Percentiles rank a stretch among this genome's conserved stretches.
These are phyloP conservation scores for Luehdorfia chinensis DNA, from an alignment of 1,140 invertebrate species.

Conservation along the genomic window DNA sequence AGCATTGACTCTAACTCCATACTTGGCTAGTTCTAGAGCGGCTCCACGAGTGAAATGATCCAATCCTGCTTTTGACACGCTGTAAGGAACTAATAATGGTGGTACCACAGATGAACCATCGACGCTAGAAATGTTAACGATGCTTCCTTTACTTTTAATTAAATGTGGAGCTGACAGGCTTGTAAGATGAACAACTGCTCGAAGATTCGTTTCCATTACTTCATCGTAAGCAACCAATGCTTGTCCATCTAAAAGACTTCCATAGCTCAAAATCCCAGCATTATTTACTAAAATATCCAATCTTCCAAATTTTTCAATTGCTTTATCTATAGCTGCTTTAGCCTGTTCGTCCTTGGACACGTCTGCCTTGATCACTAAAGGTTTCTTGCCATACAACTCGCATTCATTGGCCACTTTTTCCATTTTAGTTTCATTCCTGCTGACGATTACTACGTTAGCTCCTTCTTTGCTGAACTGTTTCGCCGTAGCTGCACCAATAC, in stretches of 20 bases:
- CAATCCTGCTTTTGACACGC: background rate
- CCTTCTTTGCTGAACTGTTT: slow-evolving; percentile 82
- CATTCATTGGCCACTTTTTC: slow-evolving; percentile 79
- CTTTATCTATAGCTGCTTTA: background rate
- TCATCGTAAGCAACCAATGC: background rate
- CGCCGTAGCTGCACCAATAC: slow-evolving; percentile 16
- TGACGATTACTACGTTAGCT: slow-evolving; percentile 83
- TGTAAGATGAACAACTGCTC: slow-evolving; percentile 9
- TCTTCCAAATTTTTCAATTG: background rate
- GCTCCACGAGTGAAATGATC: background rate
- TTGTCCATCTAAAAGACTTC: background rate
- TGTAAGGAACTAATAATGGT: background rate
- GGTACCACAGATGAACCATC: background rate
- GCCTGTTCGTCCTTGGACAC: slow-evolving; percentile 35
- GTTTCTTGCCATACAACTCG: slow-evolving; percentile 57
- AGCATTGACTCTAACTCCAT: slow-evolving; percentile 4
- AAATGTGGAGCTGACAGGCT: slow-evolving; percentile 15
- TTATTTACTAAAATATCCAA: background rate
- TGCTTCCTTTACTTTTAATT: slow-evolving; percentile 2
- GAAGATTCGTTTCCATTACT: background rate
- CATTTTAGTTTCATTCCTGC: slow-evolving; percentile 80
- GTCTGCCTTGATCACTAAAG: slow-evolving; percentile 78
- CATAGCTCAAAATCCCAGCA: background rate
- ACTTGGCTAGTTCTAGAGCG: background rate
- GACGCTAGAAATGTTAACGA: slow-evolving; percentile 9